Conservation (phyloP, 1,140 invertebrate genomes). For the Colletes latitarsis region DNA sequence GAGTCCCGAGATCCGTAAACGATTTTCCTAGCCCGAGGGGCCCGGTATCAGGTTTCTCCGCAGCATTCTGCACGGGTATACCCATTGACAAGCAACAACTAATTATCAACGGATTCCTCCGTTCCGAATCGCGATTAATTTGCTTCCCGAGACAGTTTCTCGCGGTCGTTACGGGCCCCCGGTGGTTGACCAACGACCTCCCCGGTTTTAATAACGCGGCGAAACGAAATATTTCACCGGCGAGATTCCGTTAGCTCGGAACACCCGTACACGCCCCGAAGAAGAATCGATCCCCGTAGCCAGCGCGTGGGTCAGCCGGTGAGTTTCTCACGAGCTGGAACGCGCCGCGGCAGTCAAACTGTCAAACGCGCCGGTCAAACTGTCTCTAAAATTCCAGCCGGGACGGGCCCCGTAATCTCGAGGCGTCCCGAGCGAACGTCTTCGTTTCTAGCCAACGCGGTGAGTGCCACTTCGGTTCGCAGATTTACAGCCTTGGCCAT, state of each 20-base stretch:
- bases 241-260: constrained; percentile 40
- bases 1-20: too few relatives aligned
- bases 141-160: not conserved
- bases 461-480: not conserved
- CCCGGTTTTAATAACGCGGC: not conserved
- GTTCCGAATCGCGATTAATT: not conserved
- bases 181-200: not conserved
- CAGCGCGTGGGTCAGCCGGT: not conserved
- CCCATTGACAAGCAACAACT: too few relatives aligned
- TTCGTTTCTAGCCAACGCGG: not conserved
- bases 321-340: constrained; percentile 28
- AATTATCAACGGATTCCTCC: not conserved
- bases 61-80: too few relatives aligned
- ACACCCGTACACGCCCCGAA: constrained; percentile 20
- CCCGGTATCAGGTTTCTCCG: too few relatives aligned
- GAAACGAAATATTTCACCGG: constrained; percentile 33
- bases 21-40: too few relatives aligned
- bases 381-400: not conserved
- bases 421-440: too few relatives aligned
- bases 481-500: constrained; percentile 16
- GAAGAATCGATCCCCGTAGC: constrained; percentile 5
- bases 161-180: not conserved
- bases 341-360: constrained; percentile 5
- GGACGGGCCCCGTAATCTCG: not conserved
- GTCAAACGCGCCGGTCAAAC: constrained; percentile 8